Conservation (phyloP, 2,797 vertebrate species). For the Arnoldichthys spilopterus region DNA sequence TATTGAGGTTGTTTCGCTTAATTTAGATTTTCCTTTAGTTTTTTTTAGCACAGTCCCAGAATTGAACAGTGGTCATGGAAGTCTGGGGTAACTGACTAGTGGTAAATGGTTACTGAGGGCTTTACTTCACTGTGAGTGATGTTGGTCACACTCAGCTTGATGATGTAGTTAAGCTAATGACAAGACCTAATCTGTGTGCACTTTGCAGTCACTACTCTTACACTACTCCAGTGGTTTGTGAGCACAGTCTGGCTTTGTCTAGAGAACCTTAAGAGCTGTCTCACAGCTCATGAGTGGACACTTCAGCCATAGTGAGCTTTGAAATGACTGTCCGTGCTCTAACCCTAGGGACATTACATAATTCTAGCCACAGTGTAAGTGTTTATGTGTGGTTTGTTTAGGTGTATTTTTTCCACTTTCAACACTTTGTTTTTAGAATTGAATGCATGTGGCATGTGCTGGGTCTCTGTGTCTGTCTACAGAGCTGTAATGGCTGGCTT, state of each 20-base stretch:
- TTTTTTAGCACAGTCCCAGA: background rate
- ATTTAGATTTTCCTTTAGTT: no score
- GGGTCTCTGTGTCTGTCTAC: background rate
- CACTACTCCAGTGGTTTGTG: background rate
- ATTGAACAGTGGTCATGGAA: background rate
- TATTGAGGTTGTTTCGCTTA: no score
- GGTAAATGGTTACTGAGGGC: background rate
- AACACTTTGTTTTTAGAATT: background rate
- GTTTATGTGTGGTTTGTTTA: background rate
- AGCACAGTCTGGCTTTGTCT: no score
- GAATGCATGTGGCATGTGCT: background rate
- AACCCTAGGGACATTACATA: slow-evolving; percentile 14
- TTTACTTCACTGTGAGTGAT: background rate
- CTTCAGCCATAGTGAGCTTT: background rate
- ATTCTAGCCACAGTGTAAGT: background rate
- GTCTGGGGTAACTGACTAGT: background rate
- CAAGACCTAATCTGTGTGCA: background rate
- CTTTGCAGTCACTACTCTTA: background rate
- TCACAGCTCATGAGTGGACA: background rate
- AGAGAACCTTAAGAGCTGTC: background rate
- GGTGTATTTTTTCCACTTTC: background rate
- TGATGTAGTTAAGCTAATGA: background rate
- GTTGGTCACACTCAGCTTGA: background rate
- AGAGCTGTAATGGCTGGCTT: background rate
- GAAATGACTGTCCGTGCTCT: background rate